Evolutionary conservation across 2,797 vertebrate species (phyloP).

Genomic region (Oryzias sinensis): DNA sequence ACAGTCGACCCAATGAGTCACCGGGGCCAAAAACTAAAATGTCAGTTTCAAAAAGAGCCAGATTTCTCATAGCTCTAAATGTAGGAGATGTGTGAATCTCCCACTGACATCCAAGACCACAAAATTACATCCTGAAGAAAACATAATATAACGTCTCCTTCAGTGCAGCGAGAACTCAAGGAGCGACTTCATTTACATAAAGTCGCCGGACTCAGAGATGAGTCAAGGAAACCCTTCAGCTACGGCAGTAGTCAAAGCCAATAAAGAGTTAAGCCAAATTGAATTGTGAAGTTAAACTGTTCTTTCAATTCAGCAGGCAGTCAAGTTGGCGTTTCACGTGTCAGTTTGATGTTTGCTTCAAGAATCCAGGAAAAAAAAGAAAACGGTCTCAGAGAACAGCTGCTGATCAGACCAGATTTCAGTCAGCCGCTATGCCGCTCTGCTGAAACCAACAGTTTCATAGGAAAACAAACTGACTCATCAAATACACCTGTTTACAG

Average conservation of each 20-base stretch:
- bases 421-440: constrained; percentile 1
- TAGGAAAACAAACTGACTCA: too few relatives aligned
- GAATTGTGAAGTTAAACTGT: constrained; percentile 60
- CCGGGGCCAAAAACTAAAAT: neutral
- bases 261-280: constrained; percentile 63
- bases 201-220: constrained; percentile 21
- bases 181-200: constrained; percentile 37
- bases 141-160: constrained; percentile 30
- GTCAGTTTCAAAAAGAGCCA: too few relatives aligned
- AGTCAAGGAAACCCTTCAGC: constrained; percentile 44
- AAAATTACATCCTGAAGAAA: constrained; percentile 22
- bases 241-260: constrained; percentile 30
- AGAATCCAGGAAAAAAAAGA: constrained; percentile 70
- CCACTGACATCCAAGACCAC: constrained; percentile 8
- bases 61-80: constrained; percentile 8
- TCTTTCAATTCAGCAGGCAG: constrained; percentile 77
- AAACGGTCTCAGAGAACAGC: constrained; percentile 55
- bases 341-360: constrained; percentile 66
- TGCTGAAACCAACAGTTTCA: neutral
- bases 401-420: constrained; percentile 36
- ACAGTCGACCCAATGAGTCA: constrained; percentile 8
- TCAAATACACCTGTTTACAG: too few relatives aligned
- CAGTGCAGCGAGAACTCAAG: constrained; percentile 26
- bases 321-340: constrained; percentile 55
- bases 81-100: constrained; percentile 18